Evolutionary conservation across 1,140 invertebrate species (phyloP), one percentile per base, ranked within the genome.

Genomic region (Sycophila sp.): DNA sequence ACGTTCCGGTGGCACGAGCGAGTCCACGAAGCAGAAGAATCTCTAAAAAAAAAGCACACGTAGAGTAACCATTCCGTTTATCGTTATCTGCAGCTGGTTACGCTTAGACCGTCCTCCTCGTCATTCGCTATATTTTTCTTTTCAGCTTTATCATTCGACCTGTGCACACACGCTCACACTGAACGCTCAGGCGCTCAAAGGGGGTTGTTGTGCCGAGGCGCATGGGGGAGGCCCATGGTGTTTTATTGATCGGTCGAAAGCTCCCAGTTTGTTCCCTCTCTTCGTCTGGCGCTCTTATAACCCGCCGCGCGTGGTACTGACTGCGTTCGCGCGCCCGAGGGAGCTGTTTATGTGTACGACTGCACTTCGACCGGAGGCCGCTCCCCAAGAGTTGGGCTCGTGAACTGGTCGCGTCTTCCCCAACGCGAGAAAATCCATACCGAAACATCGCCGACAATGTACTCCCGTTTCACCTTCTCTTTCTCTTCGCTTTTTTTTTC

Each of bases 171-270:
- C 28, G 10, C 49, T 17, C 45, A 45, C 40, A 45, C 4, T 32
- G n/a, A n/a, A n/a, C n/a, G 40, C 13, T 19, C 22, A 0, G 8
- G n/a, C 17, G 24, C 30, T n/a, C 26, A 36, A 51, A 55, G 24
- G 49, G 49, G 63, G 32, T 51, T 51, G 45, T 64, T 36, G 45
- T 19, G 60, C 30, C 19, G 34, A 26, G 45, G 40, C 40, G 40
- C 42, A 62, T 60, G 60, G 32, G 53, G 56, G 15, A 40, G 42
- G 30, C 55, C 26, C 66, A 58, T 69, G 66, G 53, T 68, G 65
- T 69, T 69, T 40, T 69, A 69, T 69, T 69, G 66, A 69, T 69
- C 66, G 66, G 34, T 28, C 55, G 22, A 49, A 17, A 53, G 66
- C 32, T 15, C 19, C 36, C 32, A 22, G 42, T 22, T 6, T 22